Evolutionary conservation across 2,113 vertebrate species (phyloP).

Genomic region (Cyprinodon brontotheroides): DNA sequence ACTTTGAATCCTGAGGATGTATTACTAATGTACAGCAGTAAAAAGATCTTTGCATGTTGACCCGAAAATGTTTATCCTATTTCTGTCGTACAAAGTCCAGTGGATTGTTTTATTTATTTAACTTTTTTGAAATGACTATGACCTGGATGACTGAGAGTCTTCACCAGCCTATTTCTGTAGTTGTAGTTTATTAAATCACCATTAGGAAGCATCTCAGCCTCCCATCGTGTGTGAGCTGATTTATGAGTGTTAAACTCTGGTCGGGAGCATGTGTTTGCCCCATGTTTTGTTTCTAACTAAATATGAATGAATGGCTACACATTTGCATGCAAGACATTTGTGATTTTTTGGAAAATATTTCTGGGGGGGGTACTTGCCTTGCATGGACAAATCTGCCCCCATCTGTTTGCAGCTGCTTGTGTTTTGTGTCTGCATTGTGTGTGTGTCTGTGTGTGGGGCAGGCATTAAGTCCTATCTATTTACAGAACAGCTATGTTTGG

Average conservation of each 20-base stretch:
- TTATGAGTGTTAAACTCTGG: neutral
- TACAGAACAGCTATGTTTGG: too few species aligned
- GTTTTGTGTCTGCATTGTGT: too few species aligned
- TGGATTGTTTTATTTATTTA: too few species aligned
- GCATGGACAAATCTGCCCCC: conserved; percentile 58
- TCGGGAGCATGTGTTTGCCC: conserved; percentile 17
- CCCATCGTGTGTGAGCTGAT: neutral
- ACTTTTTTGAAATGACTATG: too few species aligned
- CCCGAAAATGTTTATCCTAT: neutral
- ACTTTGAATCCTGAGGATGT: too few species aligned
- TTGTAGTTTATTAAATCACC: conserved; percentile 32
- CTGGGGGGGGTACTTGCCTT: conserved; percentile 38
- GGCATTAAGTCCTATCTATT: too few species aligned
- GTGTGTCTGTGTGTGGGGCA: too few species aligned
- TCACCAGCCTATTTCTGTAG: neutral
- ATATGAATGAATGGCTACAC: conserved; percentile 24
- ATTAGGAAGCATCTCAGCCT: conserved; percentile 29
- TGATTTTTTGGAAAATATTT: conserved; percentile 46
- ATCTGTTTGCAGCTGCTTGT: too few species aligned
- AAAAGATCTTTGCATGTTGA: neutral
- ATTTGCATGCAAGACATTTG: conserved; percentile 37
- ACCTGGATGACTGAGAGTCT: too few species aligned
- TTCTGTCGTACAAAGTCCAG: too few species aligned
- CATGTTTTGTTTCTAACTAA: conserved; percentile 13
- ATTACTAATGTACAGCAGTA: neutral